Evolutionary conservation across 2,888 invertebrate genomes (phyloP), one percentile per base, ranked within the genome.

Genomic region (Pristionchus arcanus): DNA sequence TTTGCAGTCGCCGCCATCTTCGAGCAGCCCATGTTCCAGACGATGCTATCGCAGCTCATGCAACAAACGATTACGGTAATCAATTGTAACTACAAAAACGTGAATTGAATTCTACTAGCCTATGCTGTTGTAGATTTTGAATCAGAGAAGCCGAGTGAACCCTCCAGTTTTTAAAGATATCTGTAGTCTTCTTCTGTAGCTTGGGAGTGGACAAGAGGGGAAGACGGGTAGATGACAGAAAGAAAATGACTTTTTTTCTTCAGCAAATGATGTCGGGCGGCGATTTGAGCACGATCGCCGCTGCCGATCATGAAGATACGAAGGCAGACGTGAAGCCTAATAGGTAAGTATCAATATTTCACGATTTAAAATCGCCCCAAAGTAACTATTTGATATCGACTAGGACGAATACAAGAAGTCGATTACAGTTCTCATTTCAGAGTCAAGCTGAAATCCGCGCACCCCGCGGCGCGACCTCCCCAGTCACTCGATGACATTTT

Each of bases 21-120:
- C 25, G 84, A 55, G 34, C 84, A 85, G 84, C 84, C 84, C 49
- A 34, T 59, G 37, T 85, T 85, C 84, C 84, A 85, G 59, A 85
- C 25, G n/a, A 85, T 85, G 84, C 31, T 85, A 1, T 28, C 84
- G 21, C 84, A 85, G 59, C 28, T 85, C 9, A 85, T 85, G 84
- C 31, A 31, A 16, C 84, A 85, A 25, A 85, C 84, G 31, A 34
- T 85, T 59, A 21, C 84, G 25, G 55, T 59, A 28, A 81, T 9
- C 21, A 63, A 49, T 42, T 16, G n/a, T n/a, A n/a, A n/a, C n/a
- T n/a, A n/a, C n/a, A n/a, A n/a, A n/a, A n/a, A n/a, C n/a, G n/a
- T n/a, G n/a, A n/a, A n/a, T n/a, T n/a, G n/a, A n/a, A n/a, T n/a
- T n/a, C n/a, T n/a, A n/a, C n/a, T n/a, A n/a, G n/a, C n/a, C n/a